Evolutionary conservation across 2,888 invertebrate genomes (phyloP), one percentile per base, ranked within the genome.

Genomic region (Cheilosia scutellata): DNA sequence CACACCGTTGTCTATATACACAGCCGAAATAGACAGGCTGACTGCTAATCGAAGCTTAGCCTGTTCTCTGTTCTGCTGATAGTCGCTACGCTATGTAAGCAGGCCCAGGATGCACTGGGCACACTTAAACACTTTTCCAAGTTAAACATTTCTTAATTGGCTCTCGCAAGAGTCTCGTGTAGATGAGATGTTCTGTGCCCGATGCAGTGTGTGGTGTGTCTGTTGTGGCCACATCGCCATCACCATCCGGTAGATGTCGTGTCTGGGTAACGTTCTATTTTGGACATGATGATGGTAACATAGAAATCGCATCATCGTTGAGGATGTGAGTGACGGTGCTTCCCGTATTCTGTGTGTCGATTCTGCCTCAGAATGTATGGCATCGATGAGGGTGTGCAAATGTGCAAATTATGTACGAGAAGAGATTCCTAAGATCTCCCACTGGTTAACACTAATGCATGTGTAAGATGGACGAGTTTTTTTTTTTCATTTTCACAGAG

Each of bases 101-200:
- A 68, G 51, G 25, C 71, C 33, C 51, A 27, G 51, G 51, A 51
- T 51, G 70, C 37, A 37, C 65, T 80, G 63, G 75, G 82, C 86
- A 86, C 82, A 77, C 76, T 86, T 86, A 77, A 86, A 86, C 82
- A 86, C 86, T 72, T 82, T 76, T 72, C 40, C 47, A 66, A 86
- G 82, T 77, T 86, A 82, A 86, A 82, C 86, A 86, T 86, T 86
- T 82, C 86, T 86, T 86, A 86, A 86, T 86, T 86, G 86, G 86
- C 82, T 80, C 57, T 80, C 60, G 66, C 63, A 80, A 76, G 82
- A 82, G 72, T 80, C 11, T 37, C 80, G 80, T 76, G 86, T 68
- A 20, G 20, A 51, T 58, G 71, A 62, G 66, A 72, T 66, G 76
- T 86, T 80, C 75, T 84, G 68, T 47, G 27, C 77, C 51, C 65